Evolutionary conservation across 2,888 invertebrate genomes (phyloP), one percentile per base, ranked within the genome.

Genomic region (Drosophila birchii): DNA sequence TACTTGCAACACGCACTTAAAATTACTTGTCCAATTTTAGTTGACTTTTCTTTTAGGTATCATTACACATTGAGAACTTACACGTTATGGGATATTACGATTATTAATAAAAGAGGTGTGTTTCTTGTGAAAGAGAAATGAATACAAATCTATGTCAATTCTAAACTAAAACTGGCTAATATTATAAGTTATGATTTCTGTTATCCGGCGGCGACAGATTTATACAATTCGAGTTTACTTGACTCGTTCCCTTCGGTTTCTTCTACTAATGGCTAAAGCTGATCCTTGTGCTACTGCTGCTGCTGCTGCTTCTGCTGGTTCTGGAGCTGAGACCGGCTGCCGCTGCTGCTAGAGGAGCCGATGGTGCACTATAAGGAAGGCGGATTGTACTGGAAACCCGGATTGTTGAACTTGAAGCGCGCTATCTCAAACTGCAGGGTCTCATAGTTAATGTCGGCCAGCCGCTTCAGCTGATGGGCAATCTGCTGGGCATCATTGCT

Each of bases 361-460:
- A 53, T 49, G 69, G 55, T 44, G 57, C 70, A 90, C 90, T 87
- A 87, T 90, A 89, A 92, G 80, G 89, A 87, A 60, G 88, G 89
- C 45, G 91, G 86, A 44, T 91, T 87, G 61, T 90, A 92, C 55
- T 88, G 88, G 73, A 92, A 92, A 16, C 92, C 92, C 3, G 92
- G 92, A 86, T 92, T 92, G 68, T 92, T 91, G 64, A 91, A 92
- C 68, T 92, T 92, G 53, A 91, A 92, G 39, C 92, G 91, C 47
- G 92, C 92, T 61, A 92, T 91, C 80, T 92, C 92, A 57, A 92
- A 92, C 73, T 87, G 91, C 71, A 92, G 80, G 62, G 91, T 89
- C 72, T 92, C 92, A 23, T 89, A 89, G 63, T 92, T 92, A 12
- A 92, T 88, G 55, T 92, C 92, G n/a, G 92, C 92, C 73, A 92